Evolutionary conservation across 1,140 invertebrate genomes (phyloP).

Genomic region (Lithobius niger): DNA sequence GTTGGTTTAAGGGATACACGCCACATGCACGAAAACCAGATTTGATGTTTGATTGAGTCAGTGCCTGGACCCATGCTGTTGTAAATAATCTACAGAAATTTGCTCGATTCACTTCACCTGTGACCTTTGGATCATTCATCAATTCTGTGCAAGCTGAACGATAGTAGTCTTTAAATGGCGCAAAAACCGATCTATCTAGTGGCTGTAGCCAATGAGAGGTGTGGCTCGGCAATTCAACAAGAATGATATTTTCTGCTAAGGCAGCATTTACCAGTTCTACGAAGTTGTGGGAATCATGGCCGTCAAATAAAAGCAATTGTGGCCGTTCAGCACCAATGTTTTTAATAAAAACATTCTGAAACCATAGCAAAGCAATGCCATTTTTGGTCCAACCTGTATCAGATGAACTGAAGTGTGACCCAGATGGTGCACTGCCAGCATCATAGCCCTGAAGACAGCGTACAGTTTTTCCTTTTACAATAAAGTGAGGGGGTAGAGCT

Average conservation of each 20-base stretch:
- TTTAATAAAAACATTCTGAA: neutral
- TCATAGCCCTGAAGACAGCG: neutral
- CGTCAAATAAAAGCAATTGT: slow-evolving; percentile 11
- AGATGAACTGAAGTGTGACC: neutral
- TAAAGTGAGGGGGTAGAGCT: neutral
- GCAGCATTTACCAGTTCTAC: slow-evolving; percentile 10
- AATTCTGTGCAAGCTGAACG: neutral
- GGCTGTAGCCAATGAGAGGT: slow-evolving; percentile 12
- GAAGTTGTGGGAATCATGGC: slow-evolving; percentile 12
- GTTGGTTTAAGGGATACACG: too few species aligned
- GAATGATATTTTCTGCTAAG: slow-evolving; percentile 9
- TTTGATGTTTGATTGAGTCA: too few species aligned
- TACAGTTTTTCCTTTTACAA: neutral
- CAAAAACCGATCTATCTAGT: neutral
- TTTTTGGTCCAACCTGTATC: neutral
- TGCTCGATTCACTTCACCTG: too few species aligned
- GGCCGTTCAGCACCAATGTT: slow-evolving; percentile 10
- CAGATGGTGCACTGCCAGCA: neutral
- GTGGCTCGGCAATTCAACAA: slow-evolving; percentile 10
- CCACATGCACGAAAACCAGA: too few species aligned
- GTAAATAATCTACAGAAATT: too few species aligned
- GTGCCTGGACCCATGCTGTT: too few species aligned
- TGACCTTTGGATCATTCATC: too few species aligned
- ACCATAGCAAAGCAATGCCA: neutral
- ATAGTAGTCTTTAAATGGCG: neutral